A percentile compares a stretch with the other conserved stretches of the same genome.
Evolutionary conservation across 1,140 invertebrate genomes (phyloP).

Genomic region (Drosophila subpulchrella): DNA sequence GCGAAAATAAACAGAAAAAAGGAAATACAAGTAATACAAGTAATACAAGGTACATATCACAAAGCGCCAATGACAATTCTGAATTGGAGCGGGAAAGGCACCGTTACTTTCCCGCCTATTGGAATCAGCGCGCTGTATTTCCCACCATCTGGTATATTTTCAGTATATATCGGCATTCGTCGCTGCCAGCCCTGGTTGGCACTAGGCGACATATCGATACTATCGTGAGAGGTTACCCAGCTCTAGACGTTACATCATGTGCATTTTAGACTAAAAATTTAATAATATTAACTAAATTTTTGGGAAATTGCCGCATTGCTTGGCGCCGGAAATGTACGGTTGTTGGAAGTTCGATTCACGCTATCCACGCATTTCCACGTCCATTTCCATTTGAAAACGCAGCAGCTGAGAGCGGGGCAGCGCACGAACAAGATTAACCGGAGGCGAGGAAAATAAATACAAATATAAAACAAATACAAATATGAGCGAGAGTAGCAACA

Average conservation of each 20-base stretch:
- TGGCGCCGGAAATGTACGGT: conserved; percentile 13
- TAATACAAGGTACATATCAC: not conserved
- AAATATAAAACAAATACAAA: conserved; percentile 40
- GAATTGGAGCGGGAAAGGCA: conserved; percentile 5
- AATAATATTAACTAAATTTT: conserved; percentile 32
- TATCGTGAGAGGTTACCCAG: not conserved
- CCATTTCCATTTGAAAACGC: conserved; percentile 5
- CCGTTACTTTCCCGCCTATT: conserved; percentile 5
- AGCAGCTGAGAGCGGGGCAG: not conserved
- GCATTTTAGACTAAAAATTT: conserved; percentile 14
- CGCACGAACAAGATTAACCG: conserved; percentile 4
- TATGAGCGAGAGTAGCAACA: conserved; percentile 73
- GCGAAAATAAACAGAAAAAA: not conserved
- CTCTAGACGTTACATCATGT: conserved; percentile 56
- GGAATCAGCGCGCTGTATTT: not conserved
- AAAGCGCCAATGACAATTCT: not conserved
- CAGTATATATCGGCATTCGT: too few relatives aligned
- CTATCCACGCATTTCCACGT: conserved; percentile 5
- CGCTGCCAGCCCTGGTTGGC: too few relatives aligned
- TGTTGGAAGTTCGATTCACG: conserved; percentile 2
- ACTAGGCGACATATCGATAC: too few relatives aligned
- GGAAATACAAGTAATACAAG: not conserved
- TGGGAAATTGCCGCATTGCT: conserved; percentile 13
- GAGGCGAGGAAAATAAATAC: conserved; percentile 22
- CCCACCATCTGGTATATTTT: too few relatives aligned